A percentile compares a stretch with the other conserved stretches of the same genome.
Conservation (phyloP, 1,140 invertebrate genomes). For the Scylla paramamosain region DNA sequence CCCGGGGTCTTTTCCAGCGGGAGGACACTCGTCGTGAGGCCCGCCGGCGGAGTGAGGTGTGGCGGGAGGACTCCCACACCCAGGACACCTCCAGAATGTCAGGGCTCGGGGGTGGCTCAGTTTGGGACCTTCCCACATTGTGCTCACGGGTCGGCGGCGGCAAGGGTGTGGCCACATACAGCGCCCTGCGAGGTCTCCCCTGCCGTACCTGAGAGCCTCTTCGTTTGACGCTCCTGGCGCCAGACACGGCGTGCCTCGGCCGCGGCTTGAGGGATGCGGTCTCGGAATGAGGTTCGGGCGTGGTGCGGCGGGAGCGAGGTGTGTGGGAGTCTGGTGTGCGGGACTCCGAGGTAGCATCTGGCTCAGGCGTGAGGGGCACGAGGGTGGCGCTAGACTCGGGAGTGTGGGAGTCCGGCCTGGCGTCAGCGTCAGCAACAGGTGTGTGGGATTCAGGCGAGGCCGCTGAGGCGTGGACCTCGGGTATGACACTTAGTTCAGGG, state of each 20-base stretch:
- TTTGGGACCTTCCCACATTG: slow-evolving; percentile 16
- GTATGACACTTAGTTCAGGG: background rate
- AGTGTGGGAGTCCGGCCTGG: background rate
- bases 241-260: background rate
- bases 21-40: slow-evolving; percentile 43
- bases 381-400: background rate
- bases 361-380: background rate
- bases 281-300: background rate
- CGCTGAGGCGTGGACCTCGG: background rate
- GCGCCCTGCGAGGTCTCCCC: slow-evolving; percentile 27
- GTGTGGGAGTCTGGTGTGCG: background rate
- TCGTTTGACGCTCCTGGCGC: background rate
- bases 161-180: slow-evolving; percentile 32
- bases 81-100: slow-evolving; percentile 57
- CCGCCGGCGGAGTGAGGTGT: slow-evolving; percentile 47
- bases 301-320: slow-evolving; percentile 25
- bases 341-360: background rate
- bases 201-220: background rate
- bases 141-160: background rate
- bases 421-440: background rate
- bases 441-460: background rate
- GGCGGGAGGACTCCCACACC: slow-evolving; percentile 52
- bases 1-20: slow-evolving; percentile 27
- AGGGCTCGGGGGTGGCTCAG: slow-evolving; percentile 50
- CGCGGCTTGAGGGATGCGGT: background rate